Percentiles rank a stretch among this genome's conserved stretches.
These are phyloP conservation scores for Balanococcus diminutus DNA, from an alignment of 2,888 invertebrate genomes.

Conservation along the genomic window DNA sequence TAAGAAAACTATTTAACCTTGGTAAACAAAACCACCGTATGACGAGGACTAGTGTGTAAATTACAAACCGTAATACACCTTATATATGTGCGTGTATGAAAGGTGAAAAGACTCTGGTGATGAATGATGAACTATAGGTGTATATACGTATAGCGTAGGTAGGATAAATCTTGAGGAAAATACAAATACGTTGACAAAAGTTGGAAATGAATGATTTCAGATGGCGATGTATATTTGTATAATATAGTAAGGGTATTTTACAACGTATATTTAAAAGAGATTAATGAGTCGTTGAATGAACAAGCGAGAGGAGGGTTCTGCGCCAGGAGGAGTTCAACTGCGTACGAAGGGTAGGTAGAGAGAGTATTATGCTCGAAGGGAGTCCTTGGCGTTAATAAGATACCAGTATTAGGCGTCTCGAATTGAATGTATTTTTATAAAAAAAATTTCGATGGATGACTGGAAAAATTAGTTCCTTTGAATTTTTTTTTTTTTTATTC, in stretches of 20 bases:
- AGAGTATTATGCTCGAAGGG: not conserved
- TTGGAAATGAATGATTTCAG: constrained; percentile 4
- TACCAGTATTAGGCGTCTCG: no score
- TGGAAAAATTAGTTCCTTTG: not conserved
- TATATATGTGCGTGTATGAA: not conserved
- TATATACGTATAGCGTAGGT: no score
- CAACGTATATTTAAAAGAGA: not conserved
- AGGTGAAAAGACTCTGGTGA: constrained; percentile 17
- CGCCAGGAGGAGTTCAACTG: not conserved
- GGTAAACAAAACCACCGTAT: constrained; percentile 6
- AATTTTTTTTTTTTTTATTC: not conserved
- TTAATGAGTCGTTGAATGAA: constrained; percentile 5
- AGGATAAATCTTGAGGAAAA: not conserved
- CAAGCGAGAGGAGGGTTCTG: no score
- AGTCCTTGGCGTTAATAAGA: no score
- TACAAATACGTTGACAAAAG: not conserved
- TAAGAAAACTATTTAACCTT: constrained; percentile 22
- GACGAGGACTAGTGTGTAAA: not conserved
- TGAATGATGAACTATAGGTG: constrained; percentile 26
- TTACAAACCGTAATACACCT: not conserved
- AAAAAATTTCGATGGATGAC: no score
- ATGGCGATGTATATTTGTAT: not conserved
- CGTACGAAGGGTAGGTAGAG: no score
- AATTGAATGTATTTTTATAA: no score
- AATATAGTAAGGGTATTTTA: not conserved